Evolutionary conservation across 2,113 vertebrate species (phyloP), one percentile per base, ranked within the genome.

Genomic region (Uria lomvia): DNA sequence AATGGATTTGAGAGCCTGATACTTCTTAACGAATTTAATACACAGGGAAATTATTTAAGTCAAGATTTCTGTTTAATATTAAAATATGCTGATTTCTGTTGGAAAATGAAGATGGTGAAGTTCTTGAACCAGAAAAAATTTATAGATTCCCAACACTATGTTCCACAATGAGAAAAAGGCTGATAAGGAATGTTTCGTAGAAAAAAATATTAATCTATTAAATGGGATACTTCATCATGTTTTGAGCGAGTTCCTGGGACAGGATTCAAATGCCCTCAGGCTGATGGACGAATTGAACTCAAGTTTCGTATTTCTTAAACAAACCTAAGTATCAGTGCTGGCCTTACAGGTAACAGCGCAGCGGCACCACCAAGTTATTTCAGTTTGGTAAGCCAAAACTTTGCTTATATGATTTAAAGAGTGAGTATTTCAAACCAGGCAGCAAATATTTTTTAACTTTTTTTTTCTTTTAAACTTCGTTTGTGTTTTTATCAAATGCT

Each of bases 41-140:
- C 60, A 78, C 32, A 68, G 43, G 27, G 34, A 94, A 93, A 94
- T 92, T 62, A 90, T 95, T 91, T 77, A 94, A 95, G 73, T 86
- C 76, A 91, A 74, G 83, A 60, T 60, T 93, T 95, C 86, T 74
- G 47, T 88, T 97, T 91, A 75, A 82, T 92, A 94, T 91, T 96
- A 91, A 97, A 95, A 92, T 95, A 93, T 91, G 91, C 70, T 86
- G 76, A 94, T 96, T 92, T 91, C 76, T 78, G 11, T 58, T 85
- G 22, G 70, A 94, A 94, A 92, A 91, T 84, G 16, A 71, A 89
- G 56, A 96, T 60, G 58, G 65, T 9, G 74, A 74, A 78, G 47
- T 84, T 90, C 5, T 32, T 94, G 83, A 94, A 94, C 68, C 52
- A 81, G 60, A 86, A 92, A 78, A 88, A 66, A 42, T 2, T 12